Conservation (phyloP, 2,113 vertebrate species). For the Actinemys pallida region DNA sequence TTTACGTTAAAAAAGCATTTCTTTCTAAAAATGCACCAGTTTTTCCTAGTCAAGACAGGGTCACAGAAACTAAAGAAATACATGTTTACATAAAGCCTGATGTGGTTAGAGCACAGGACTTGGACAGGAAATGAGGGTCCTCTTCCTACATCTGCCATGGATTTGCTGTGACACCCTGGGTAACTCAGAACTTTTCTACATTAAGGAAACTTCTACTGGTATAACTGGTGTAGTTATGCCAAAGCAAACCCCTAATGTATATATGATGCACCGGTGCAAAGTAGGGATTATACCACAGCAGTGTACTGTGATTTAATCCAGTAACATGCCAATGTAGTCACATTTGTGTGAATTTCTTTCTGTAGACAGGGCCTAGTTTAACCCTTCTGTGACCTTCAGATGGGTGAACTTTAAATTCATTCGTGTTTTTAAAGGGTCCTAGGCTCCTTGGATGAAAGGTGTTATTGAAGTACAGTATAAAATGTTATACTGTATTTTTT, state of each 20-base stretch:
- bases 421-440: too few relatives aligned
- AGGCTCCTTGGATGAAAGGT: not conserved
- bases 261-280: not conserved
- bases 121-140: not conserved
- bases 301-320: not conserved
- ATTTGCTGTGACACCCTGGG: not conserved
- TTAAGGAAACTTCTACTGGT: not conserved
- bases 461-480: not conserved
- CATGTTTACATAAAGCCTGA: not conserved
- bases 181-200: not conserved
- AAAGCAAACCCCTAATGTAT: not conserved
- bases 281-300: not conserved
- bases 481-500: accelerated
- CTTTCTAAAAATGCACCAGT: not conserved
- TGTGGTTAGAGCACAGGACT: too few relatives aligned
- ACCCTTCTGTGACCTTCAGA: not conserved
- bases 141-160: not conserved
- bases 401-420: not conserved
- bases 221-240: not conserved
- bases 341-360: not conserved
- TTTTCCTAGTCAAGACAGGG: not conserved
- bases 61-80: accelerated
- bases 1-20: not conserved
- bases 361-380: not conserved
- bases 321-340: not conserved